These are phyloP conservation scores for Corvus hawaiiensis DNA, from an alignment of 2,113 vertebrate species.

Conservation along the genomic window DNA sequence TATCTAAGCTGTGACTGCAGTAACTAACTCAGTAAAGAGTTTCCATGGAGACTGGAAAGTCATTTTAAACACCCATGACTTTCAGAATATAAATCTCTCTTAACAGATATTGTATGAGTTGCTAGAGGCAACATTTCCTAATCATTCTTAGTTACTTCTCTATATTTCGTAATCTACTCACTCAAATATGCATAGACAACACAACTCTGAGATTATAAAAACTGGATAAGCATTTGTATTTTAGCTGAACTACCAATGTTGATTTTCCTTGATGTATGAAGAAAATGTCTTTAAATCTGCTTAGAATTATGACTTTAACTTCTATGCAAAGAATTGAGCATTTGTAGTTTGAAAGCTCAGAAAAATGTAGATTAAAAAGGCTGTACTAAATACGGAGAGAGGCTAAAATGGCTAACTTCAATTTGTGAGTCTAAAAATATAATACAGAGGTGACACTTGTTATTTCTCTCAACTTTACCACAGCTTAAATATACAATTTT, in stretches of 20 bases:
- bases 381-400: background rate
- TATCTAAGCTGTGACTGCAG: background rate
- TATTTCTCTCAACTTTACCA: background rate
- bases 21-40: background rate
- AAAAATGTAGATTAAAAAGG: background rate
- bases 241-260: background rate
- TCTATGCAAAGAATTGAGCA: background rate
- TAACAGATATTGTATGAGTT: background rate
- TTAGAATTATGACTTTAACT: background rate
- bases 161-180: background rate
- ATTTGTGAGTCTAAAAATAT: background rate
- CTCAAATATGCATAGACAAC: background rate
- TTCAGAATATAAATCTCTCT: background rate
- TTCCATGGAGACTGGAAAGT: constrained; percentile 33
- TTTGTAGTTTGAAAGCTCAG: background rate
- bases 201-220: background rate
- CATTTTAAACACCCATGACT: background rate
- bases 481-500: background rate
- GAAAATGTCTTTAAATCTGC: background rate
- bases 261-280: background rate
- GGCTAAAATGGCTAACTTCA: background rate
- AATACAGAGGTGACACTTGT: background rate
- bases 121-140: background rate
- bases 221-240: background rate
- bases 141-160: background rate